Evolutionary conservation across 2,113 vertebrate genomes (phyloP).

Genomic region (Aldabrachelys gigantea): DNA sequence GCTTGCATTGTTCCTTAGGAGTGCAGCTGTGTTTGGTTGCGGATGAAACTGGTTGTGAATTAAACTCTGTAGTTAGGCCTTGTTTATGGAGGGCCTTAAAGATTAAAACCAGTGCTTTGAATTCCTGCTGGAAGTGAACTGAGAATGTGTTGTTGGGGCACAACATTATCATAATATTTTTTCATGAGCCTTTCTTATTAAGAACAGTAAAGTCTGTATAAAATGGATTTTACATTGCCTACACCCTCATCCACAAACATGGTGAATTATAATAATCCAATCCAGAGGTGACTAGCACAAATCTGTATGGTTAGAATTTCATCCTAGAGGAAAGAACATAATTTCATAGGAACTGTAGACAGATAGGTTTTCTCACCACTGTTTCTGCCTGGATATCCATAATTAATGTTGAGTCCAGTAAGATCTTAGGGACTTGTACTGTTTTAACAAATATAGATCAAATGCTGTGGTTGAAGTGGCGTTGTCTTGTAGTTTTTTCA

Average conservation of each 20-base stretch:
- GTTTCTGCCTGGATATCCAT: background rate
- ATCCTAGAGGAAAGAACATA: background rate
- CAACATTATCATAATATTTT: background rate
- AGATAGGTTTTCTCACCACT: background rate
- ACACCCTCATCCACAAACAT: background rate
- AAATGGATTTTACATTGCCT: background rate
- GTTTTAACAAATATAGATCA: background rate
- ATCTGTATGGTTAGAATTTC: background rate
- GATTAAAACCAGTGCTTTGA: background rate
- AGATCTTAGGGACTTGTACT: background rate
- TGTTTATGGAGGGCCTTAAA: background rate
- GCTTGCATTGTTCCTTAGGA: background rate
- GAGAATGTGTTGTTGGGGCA: background rate
- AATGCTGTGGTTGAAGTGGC: background rate
- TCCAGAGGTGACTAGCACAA: background rate
- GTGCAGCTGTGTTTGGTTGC: background rate
- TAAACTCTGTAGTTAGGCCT: background rate
- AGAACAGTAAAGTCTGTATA: background rate
- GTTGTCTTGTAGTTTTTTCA: background rate
- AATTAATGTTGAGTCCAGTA: background rate
- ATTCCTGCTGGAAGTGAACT: background rate
- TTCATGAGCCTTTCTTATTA: background rate
- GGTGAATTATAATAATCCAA: background rate
- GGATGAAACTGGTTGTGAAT: background rate
- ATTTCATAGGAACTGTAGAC: background rate